Base-by-base conservation (phyloP, 2,113 vertebrate species). In the Erythrolamprus reginae region DNA sequence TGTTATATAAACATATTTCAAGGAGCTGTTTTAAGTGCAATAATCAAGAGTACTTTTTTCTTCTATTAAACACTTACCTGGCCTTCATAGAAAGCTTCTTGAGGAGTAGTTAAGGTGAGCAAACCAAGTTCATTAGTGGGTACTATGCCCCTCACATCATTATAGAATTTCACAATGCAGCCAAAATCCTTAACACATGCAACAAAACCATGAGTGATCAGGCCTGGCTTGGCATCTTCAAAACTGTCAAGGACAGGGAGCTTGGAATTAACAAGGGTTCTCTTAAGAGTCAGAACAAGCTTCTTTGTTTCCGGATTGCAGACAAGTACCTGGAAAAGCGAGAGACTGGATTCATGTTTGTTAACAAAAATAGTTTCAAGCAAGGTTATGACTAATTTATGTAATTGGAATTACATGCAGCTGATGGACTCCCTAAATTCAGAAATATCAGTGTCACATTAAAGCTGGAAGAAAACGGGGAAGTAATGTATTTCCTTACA, bases 81-180 rank as follows among this genome's bases (percentile, higher is more conserved):
- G 47, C 99, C 99, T 9, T 97, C 52, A 45, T 97, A 98, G 96
- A 99, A 99, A 85, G 97, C 91, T 15, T 97, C 96, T 84, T 98
- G 95, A 0, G 98, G 98, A 89, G 70, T 94, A n/a, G 93, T 8
- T 82, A 98, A 19, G 1, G 95, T 94, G 90, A 98, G 97, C 0
- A 95, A 91, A 90, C 98, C 97, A 92, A 99, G 97, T 91, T 99
- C 98, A 0, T 87, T 91, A 86, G 93, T 91, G 3, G 98, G 99
- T 88, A 98, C 98, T 90, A 99, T 95, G 8, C 98, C 99, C 93
- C 98, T 98, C 3, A 99, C 97, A 1, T 97, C 94, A 4, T 97
- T 98, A 93, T 98, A 99, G 95, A 99, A 99, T 88, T 98, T 98
- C 38, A 99, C 96, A 7, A 99, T 97, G 96, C 99, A 99, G 93